Evolutionary conservation across 2,113 vertebrate genomes (phyloP).

Genomic region (Himantopus leucocephalus): DNA sequence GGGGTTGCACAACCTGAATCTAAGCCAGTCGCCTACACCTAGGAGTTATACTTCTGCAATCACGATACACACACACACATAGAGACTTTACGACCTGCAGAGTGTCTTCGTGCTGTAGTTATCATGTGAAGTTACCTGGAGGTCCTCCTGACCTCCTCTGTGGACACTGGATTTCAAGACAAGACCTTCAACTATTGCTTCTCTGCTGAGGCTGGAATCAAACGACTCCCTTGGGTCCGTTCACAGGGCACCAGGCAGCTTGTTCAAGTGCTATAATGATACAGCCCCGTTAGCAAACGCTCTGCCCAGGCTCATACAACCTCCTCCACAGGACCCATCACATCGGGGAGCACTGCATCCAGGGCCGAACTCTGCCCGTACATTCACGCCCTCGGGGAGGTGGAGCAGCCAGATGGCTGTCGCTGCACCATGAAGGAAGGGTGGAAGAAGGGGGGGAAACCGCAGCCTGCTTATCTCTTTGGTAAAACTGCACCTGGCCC

Average conservation of each 20-base stretch:
- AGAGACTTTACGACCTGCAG: neutral
- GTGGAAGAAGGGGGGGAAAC: neutral
- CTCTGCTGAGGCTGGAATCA: neutral
- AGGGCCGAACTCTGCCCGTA: neutral
- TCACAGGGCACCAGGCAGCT: neutral
- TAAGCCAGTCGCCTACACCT: neutral
- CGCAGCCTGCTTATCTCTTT: neutral
- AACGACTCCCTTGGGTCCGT: accelerated
- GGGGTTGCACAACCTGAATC: neutral
- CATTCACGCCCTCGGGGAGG: too few relatives aligned
- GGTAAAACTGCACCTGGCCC: neutral
- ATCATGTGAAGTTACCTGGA: neutral
- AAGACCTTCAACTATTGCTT: neutral
- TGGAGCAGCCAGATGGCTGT: neutral
- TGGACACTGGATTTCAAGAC: neutral
- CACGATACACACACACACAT: neutral
- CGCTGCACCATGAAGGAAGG: neutral
- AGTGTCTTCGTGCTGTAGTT: neutral
- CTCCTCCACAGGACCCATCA: accelerated
- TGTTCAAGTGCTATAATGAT: neutral
- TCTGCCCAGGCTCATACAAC: neutral
- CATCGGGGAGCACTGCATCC: accelerated
- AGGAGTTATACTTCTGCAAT: neutral
- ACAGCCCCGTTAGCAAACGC: accelerated
- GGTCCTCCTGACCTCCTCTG: neutral